Conservation (phyloP, 2,113 vertebrate species). For the Pardalotus punctatus region DNA sequence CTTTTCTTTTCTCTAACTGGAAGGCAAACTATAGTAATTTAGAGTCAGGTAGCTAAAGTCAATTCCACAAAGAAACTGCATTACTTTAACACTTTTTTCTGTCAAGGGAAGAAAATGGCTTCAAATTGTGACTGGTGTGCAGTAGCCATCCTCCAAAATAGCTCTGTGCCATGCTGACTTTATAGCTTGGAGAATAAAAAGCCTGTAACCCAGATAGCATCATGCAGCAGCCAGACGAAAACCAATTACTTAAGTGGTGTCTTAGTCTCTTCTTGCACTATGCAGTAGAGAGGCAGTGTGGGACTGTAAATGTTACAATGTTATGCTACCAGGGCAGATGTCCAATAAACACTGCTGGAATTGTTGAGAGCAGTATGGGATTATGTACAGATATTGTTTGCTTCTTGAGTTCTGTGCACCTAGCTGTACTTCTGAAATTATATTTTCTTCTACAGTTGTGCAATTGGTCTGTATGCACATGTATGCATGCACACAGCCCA, state of each 20-base stretch:
- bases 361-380: background rate
- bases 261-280: background rate
- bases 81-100: background rate
- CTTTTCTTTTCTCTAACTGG: background rate
- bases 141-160: background rate
- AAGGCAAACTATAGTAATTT: background rate
- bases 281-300: background rate
- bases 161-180: conserved; percentile 18
- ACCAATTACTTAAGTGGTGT: background rate
- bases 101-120: conserved; percentile 14
- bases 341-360: background rate
- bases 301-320: background rate
- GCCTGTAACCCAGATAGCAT: background rate
- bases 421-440: background rate
- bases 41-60: background rate
- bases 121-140: background rate
- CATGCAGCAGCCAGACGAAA: background rate
- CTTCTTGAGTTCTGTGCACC: background rate
- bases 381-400: background rate
- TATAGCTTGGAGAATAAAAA: conserved; percentile 6
- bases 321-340: background rate
- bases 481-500: background rate
- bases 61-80: background rate
- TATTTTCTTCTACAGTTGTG: background rate
- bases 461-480: background rate